phyloP scores from a whole-genome alignment of 2,113 vertebrate species.

The Chiloscyllium plagiosum region DNA sequence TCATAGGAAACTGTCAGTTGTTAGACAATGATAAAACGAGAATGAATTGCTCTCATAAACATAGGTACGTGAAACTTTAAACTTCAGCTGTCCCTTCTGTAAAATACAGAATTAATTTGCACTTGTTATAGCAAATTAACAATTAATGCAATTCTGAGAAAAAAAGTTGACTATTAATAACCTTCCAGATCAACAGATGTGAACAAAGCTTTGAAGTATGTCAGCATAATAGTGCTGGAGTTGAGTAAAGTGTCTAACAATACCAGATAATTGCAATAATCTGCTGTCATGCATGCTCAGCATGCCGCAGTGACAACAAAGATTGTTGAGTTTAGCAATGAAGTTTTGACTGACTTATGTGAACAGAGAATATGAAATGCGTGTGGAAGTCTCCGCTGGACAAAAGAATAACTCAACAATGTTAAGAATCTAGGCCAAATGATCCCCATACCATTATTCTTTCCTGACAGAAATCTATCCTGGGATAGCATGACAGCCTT shows the following conservation, averaged over 20 bases:
- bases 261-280: slow-evolving; percentile 60
- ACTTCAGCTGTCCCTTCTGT: slow-evolving; percentile 40
- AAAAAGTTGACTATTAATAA: slow-evolving; percentile 58
- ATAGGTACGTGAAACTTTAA: slow-evolving; percentile 44
- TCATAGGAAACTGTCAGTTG: neutral
- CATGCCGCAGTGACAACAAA: slow-evolving; percentile 50
- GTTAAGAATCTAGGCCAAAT: slow-evolving; percentile 25
- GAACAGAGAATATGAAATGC: slow-evolving; percentile 49
- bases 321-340: slow-evolving; percentile 51
- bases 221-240: slow-evolving; percentile 55
- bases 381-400: slow-evolving; percentile 42
- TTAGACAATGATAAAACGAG: neutral
- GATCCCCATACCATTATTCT: slow-evolving; percentile 34
- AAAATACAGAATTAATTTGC: slow-evolving; percentile 38
- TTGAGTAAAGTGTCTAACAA: slow-evolving; percentile 57
- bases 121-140: slow-evolving; percentile 41
- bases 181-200: slow-evolving; percentile 47
- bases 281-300: slow-evolving; percentile 50
- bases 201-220: slow-evolving; percentile 50
- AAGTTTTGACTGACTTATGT: slow-evolving; percentile 50
- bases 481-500: slow-evolving; percentile 24
- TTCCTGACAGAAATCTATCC: slow-evolving; percentile 3
- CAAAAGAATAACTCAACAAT: slow-evolving; percentile 23
- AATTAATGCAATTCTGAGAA: slow-evolving; percentile 42
- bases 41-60: neutral